phyloP scores from a whole-genome alignment of 2,888 invertebrate genomes.

The Drosophila antonietae region DNA sequence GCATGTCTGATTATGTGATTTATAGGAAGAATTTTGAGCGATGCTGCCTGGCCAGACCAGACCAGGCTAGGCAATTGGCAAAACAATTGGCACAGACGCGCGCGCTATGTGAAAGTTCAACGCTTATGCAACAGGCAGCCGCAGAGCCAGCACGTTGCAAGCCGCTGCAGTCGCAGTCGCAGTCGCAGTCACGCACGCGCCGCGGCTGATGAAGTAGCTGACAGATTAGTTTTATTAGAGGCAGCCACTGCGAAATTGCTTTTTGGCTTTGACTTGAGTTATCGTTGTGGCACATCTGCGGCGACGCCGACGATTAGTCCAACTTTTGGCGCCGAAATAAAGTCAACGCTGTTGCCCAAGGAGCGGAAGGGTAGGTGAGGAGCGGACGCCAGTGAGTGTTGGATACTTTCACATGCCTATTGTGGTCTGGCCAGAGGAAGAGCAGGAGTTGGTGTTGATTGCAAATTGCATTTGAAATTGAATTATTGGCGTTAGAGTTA shows the following conservation, averaged over 20 bases:
- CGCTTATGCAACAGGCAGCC: conserved; percentile 56
- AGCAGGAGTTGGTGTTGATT: conserved; percentile 5
- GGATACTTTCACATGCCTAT: conserved; percentile 59
- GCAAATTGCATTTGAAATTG: conserved; percentile 43
- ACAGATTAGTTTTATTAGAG: conserved; percentile 67
- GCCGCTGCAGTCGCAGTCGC: conserved; percentile 5
- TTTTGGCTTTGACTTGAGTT: conserved; percentile 31
- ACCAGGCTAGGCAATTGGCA: conserved; percentile 25
- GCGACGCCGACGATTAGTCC: conserved; percentile 40
- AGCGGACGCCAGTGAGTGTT: neutral
- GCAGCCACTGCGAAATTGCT: conserved; percentile 35
- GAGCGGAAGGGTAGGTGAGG: neutral
- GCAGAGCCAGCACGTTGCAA: conserved; percentile 38
- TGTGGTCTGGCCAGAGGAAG: neutral
- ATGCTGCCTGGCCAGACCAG: neutral
- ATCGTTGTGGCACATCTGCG: conserved; percentile 54
- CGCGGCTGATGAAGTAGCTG: conserved; percentile 66
- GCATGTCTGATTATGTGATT: conserved; percentile 57
- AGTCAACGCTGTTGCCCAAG: conserved; percentile 12
- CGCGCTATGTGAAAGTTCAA: conserved; percentile 68
- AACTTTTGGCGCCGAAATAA: conserved; percentile 49
- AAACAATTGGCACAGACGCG: conserved; percentile 44
- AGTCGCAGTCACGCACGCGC: conserved; percentile 69
- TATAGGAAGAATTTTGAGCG: conserved; percentile 62
- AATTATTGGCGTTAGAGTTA: conserved; percentile 51